These are phyloP conservation scores for Bufo gargarizans DNA, from an alignment of 2,113 vertebrate genomes.

Conservation along the genomic window DNA sequence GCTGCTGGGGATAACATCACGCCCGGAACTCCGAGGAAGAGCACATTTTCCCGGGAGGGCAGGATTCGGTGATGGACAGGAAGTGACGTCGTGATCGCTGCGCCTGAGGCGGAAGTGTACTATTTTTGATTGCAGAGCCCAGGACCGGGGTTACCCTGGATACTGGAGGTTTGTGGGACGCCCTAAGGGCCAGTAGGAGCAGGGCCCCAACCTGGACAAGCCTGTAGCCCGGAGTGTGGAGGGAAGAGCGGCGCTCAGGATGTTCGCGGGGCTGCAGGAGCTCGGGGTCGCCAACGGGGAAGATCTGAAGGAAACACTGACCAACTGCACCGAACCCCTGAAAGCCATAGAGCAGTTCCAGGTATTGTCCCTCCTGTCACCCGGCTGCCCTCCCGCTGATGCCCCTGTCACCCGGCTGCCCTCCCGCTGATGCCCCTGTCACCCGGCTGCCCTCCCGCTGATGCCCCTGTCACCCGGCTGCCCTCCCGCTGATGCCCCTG, in stretches of 20 bases:
- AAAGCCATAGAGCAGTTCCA: slow-evolving; percentile 99
- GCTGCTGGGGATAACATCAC: not conserved
- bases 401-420: not conserved
- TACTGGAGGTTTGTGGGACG: not conserved
- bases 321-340: slow-evolving; percentile 96
- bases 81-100: not conserved
- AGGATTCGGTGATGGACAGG: not conserved
- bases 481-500: not conserved
- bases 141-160: not conserved
- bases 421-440: not conserved
- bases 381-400: not conserved
- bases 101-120: not conserved
- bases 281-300: slow-evolving; percentile 95
- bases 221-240: not conserved
- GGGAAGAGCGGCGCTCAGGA: slow-evolving; percentile 41
- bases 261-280: slow-evolving; percentile 93
- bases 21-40: not conserved
- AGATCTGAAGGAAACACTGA: slow-evolving; percentile 95
- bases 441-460: not conserved
- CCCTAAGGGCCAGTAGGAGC: not conserved
- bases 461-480: not conserved
- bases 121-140: not conserved
- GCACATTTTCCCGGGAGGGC: not conserved
- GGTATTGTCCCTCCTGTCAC: slow-evolving; percentile 68
- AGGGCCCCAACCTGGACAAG: not conserved